These are phyloP conservation scores for Parotia lawesii DNA, from an alignment of 2,113 vertebrate genomes.

Conservation along the genomic window DNA sequence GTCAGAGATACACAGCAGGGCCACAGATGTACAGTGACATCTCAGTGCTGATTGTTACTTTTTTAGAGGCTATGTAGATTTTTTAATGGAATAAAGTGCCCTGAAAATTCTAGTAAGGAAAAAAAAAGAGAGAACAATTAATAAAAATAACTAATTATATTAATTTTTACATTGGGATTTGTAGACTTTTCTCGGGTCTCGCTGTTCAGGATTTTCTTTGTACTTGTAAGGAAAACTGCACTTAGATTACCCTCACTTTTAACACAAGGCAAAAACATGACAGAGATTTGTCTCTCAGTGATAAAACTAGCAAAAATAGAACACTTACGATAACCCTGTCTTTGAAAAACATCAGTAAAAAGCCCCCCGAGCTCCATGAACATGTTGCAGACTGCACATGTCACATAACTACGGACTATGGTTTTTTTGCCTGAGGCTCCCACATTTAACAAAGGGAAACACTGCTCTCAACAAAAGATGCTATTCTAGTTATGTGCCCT, in stretches of 20 bases:
- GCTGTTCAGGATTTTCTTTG: neutral
- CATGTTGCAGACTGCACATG: slow-evolving; percentile 16
- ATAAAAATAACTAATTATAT: neutral
- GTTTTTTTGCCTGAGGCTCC: slow-evolving; percentile 45
- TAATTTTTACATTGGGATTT: neutral
- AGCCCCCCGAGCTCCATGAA: neutral
- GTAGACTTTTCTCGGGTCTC: neutral
- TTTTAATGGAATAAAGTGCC: neutral
- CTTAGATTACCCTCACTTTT: neutral
- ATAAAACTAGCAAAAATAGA: slow-evolving; percentile 15
- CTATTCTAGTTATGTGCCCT: slow-evolving; percentile 71
- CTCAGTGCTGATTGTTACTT: neutral
- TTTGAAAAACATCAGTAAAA: slow-evolving; percentile 4
- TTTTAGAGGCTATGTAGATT: neutral
- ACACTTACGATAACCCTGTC: neutral
- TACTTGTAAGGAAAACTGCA: neutral
- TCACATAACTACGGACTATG: neutral
- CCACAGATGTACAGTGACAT: neutral
- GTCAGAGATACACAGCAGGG: neutral
- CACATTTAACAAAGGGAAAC: slow-evolving; percentile 27
- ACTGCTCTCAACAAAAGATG: slow-evolving; percentile 49
- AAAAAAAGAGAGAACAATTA: neutral
- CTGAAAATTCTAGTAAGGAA: neutral
- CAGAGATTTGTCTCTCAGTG: slow-evolving; percentile 13
- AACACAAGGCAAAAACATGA: neutral